Evolutionary conservation across 2,797 vertebrate genomes (phyloP).

Genomic region (Acanthopagrus latus): DNA sequence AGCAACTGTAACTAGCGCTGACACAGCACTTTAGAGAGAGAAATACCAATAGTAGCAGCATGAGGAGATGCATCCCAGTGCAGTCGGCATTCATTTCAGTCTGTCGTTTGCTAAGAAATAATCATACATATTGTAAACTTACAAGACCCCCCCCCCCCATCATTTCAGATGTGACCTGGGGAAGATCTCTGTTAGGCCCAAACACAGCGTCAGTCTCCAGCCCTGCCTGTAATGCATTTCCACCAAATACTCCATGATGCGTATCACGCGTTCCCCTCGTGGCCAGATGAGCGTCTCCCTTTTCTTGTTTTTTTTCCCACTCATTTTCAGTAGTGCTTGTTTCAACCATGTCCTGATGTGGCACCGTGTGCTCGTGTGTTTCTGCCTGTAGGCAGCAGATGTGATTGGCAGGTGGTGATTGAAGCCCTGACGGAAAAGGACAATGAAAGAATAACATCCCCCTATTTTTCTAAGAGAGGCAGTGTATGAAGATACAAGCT

Average conservation of each 20-base stretch:
- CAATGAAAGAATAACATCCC: slow-evolving; percentile 70
- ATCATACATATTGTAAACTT: too few species aligned
- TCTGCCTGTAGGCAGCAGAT: slow-evolving; percentile 60
- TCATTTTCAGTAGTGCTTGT: slow-evolving; percentile 37
- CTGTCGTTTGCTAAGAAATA: too few species aligned
- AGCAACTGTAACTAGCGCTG: too few species aligned
- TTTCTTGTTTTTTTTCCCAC: slow-evolving; percentile 32
- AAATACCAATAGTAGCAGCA: too few species aligned
- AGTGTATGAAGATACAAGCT: slow-evolving; percentile 52
- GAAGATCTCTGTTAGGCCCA: too few species aligned
- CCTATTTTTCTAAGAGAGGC: slow-evolving; percentile 56
- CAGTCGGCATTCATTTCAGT: too few species aligned
- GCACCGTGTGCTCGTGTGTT: slow-evolving; percentile 33
- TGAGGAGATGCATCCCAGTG: too few species aligned
- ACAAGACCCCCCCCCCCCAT: too few species aligned
- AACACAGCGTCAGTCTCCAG: too few species aligned
- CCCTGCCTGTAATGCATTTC: slow-evolving; percentile 13
- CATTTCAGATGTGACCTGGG: too few species aligned
- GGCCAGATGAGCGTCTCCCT: slow-evolving; percentile 16
- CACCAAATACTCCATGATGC: slow-evolving; percentile 18
- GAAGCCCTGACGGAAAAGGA: slow-evolving; percentile 73
- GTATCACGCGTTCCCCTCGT: slow-evolving; percentile 27
- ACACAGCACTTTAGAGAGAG: too few species aligned
- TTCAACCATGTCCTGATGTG: slow-evolving; percentile 61
- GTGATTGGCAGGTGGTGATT: slow-evolving; percentile 76